Conservation (phyloP, 2,888 invertebrate genomes). For the Carabus problematicus region DNA sequence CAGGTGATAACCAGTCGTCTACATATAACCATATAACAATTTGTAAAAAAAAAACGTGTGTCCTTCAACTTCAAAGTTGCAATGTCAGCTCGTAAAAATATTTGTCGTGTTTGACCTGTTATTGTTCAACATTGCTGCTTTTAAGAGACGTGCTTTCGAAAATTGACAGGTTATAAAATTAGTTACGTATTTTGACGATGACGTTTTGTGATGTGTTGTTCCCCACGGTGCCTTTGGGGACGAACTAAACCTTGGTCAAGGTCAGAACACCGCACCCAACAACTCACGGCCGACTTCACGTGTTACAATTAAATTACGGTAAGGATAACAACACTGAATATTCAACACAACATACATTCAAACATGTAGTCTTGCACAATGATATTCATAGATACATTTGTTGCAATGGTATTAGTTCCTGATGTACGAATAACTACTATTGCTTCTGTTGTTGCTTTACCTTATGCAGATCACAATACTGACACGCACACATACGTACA, state of each 20-base stretch:
- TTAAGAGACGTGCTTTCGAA: no score
- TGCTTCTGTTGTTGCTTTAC: background rate
- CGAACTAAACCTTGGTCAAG: conserved; percentile 26
- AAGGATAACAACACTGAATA: conserved; percentile 13
- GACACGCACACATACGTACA: conserved; percentile 10
- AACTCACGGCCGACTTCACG: conserved; percentile 9
- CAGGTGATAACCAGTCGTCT: no score
- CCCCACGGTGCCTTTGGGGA: background rate
- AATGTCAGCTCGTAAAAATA: background rate
- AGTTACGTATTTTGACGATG: background rate
- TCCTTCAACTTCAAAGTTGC: conserved; percentile 8
- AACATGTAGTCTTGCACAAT: conserved; percentile 15
- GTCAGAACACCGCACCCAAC: conserved; percentile 22
- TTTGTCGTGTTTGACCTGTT: background rate
- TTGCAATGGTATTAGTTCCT: background rate
- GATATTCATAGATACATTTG: no score
- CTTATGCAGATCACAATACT: background rate
- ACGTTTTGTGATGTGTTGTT: background rate
- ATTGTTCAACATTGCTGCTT: no score
- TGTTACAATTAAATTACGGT: conserved; percentile 9
- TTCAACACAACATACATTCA: conserved; percentile 15
- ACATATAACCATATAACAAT: no score
- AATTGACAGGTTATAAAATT: background rate
- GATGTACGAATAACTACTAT: background rate
- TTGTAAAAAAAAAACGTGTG: no score